Percentiles rank a stretch among this genome's conserved stretches.
Conservation (phyloP, 2,797 vertebrate genomes). For the Coregonus ussuriensis region DNA sequence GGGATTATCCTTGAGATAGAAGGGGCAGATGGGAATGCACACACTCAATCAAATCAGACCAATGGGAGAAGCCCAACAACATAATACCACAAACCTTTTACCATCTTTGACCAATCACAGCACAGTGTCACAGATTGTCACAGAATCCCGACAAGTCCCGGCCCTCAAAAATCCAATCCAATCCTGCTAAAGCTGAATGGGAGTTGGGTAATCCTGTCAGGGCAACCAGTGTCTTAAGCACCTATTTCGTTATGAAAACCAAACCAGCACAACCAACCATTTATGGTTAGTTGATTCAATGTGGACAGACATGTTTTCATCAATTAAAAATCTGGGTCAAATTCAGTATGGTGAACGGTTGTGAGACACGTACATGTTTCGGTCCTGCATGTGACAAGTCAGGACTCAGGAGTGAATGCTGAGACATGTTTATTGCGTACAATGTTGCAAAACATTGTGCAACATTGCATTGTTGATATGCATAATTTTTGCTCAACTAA, state of each 20-base stretch:
- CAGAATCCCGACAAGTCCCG: slow-evolving; percentile 41
- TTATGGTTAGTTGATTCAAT: not conserved
- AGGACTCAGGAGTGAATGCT: not conserved
- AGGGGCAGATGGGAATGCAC: slow-evolving; percentile 74
- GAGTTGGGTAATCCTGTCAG: slow-evolving; percentile 75
- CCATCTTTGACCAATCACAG: slow-evolving; percentile 66
- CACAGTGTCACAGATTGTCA: slow-evolving; percentile 24
- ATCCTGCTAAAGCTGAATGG: slow-evolving; percentile 73
- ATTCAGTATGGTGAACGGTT: not conserved
- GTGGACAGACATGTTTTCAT: no score
- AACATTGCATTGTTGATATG: no score
- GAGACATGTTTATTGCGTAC: not conserved
- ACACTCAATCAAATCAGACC: slow-evolving; percentile 50
- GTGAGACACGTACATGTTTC: not conserved
- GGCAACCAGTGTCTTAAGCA: slow-evolving; percentile 57
- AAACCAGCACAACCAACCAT: slow-evolving; percentile 40
- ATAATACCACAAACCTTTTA: slow-evolving; percentile 70
- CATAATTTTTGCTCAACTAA: no score
- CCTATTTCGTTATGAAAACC: slow-evolving; percentile 64
- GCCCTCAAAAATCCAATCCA: slow-evolving; percentile 72
- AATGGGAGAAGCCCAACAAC: slow-evolving; percentile 54
- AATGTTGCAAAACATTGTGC: not conserved
- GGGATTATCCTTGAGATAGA: slow-evolving; percentile 78
- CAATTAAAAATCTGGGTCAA: not conserved
- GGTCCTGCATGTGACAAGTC: not conserved